These are phyloP conservation scores for Pseudochaenichthys georgianus DNA, from an alignment of 2,797 vertebrate genomes.

Conservation along the genomic window DNA sequence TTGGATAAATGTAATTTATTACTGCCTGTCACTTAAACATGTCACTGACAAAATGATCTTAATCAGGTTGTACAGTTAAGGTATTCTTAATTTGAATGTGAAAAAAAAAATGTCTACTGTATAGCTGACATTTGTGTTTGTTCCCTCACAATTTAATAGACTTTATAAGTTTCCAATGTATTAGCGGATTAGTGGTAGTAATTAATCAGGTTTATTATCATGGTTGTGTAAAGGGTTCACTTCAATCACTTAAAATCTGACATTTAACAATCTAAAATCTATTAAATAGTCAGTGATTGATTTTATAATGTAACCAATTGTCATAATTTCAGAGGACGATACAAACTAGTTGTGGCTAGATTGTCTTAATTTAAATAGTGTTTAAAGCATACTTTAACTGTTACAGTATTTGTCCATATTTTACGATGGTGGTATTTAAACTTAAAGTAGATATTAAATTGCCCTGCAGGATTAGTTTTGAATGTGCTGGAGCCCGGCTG, in stretches of 20 bases:
- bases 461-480: not conserved
- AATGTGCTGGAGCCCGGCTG: conserved; percentile 12
- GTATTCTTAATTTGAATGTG: not conserved
- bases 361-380: not conserved
- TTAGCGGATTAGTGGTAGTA: not conserved
- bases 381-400: not conserved
- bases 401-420: not conserved
- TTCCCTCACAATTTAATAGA: not conserved
- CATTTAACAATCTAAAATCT: not conserved
- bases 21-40: not conserved
- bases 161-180: not conserved
- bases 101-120: too few relatives aligned
- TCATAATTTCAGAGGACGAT: not conserved
- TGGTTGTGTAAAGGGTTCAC: not conserved
- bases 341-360: not conserved
- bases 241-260: conserved; percentile 5
- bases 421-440: not conserved
- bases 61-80: not conserved
- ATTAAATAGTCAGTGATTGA: not conserved
- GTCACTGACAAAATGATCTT: not conserved
- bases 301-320: not conserved
- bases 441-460: not conserved
- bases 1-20: not conserved
- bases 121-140: too few relatives aligned
- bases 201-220: not conserved